Conservation (phyloP, 2,797 vertebrate genomes). For the Fratercula arctica region DNA sequence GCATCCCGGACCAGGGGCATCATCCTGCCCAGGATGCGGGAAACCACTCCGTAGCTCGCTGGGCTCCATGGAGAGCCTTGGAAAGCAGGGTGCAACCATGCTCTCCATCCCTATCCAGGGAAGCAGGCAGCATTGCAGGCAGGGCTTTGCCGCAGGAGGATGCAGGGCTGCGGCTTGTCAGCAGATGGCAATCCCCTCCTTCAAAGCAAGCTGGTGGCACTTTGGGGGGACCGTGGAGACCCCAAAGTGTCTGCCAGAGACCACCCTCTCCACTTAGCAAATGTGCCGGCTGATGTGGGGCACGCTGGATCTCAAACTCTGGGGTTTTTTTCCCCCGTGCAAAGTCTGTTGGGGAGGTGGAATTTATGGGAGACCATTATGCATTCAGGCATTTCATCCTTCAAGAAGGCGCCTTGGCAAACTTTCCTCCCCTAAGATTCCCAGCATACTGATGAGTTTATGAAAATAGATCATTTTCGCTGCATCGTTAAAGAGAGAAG, state of each 20-base stretch:
- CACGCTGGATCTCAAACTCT: rapidly evolving
- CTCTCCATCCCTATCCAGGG: not conserved
- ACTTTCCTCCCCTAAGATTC: not conserved
- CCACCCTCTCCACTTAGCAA: not conserved
- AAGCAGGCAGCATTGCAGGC: not conserved
- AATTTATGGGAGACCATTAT: rapidly evolving
- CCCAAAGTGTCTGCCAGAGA: not conserved
- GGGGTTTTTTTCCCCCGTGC: not conserved
- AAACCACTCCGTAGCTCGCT: rapidly evolving
- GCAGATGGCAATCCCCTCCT: slow-evolving; percentile 66
- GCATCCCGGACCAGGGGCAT: not conserved
- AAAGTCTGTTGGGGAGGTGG: not conserved
- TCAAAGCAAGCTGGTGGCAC: not conserved
- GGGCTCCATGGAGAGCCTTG: not conserved
- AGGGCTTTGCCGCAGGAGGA: not conserved
- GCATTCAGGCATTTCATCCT: not conserved
- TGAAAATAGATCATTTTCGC: not conserved
- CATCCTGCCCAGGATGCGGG: not conserved
- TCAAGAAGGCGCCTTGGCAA: not conserved
- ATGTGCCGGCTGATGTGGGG: not conserved
- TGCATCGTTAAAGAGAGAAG: not conserved
- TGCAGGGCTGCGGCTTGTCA: slow-evolving; percentile 48
- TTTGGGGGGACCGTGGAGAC: not conserved
- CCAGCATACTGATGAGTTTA: not conserved
- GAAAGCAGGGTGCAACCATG: not conserved